Percentiles rank a stretch among this genome's conserved stretches.
Evolutionary conservation across 2,113 vertebrate genomes (phyloP).

Genomic region (Myrmophylax atrothorax): DNA sequence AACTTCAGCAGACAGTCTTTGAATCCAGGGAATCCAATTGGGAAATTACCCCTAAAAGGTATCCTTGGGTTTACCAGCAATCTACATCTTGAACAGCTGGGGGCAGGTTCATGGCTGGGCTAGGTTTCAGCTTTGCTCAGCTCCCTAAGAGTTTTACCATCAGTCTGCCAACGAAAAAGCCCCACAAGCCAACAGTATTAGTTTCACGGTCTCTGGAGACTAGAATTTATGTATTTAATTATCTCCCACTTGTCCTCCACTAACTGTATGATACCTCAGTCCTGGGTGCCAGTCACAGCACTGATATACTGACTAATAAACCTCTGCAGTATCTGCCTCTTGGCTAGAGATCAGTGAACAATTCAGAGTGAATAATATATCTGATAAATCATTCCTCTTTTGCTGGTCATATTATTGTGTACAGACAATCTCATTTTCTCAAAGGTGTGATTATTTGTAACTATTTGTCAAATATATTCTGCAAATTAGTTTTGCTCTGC

Average conservation of each 20-base stretch:
- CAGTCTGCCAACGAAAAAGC: not conserved
- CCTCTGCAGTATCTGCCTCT: not conserved
- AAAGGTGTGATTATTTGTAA: not conserved
- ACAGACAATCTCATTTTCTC: not conserved
- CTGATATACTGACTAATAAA: not conserved
- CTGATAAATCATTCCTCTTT: conserved; percentile 2
- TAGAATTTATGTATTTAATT: conserved; percentile 20
- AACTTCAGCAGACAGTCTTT: not conserved
- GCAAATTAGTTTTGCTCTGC: not conserved
- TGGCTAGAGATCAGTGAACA: not conserved
- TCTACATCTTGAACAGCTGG: not conserved
- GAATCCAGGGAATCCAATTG: not conserved
- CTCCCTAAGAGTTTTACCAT: not conserved
- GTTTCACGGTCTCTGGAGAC: not conserved
- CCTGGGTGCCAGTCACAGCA: not conserved
- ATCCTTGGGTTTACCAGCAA: not conserved
- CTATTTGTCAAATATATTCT: not conserved
- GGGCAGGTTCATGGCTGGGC: not conserved
- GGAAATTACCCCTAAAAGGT: not conserved
- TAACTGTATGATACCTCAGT: not conserved
- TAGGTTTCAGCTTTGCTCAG: not conserved
- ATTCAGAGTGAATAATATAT: not conserved
- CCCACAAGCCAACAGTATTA: not conserved
- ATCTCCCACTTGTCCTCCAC: not conserved
- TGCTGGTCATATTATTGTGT: not conserved